A percentile compares a stretch with the other conserved stretches of the same genome.
Conservation (phyloP, 2,888 invertebrate genomes). For the Nemurella pictetii region DNA sequence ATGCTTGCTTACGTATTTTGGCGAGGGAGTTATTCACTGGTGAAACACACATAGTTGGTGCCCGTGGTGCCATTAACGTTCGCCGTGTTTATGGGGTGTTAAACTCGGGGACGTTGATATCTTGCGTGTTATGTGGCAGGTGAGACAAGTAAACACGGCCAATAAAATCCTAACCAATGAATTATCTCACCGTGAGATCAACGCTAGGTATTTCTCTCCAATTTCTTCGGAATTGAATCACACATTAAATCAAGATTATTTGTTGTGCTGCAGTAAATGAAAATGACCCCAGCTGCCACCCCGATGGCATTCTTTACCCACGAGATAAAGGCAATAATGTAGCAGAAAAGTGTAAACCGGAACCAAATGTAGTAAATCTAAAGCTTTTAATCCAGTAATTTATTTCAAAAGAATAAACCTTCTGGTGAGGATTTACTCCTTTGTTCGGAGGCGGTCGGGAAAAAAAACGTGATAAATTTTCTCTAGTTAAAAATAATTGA, state of each 20-base stretch:
- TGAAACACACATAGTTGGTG: neutral
- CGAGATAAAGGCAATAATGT: neutral
- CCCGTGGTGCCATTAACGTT: neutral
- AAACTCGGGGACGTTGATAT: neutral
- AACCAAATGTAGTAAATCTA: neutral
- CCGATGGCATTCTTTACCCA: neutral
- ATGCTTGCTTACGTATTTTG: neutral
- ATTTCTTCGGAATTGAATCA: neutral
- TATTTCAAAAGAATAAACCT: neutral
- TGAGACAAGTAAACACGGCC: neutral
- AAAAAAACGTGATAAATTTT: conserved; percentile 1
- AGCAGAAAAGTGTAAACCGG: neutral
- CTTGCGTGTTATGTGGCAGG: neutral
- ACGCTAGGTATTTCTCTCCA: neutral
- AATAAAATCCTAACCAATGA: neutral
- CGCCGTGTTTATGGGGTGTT: neutral
- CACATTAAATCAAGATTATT: neutral
- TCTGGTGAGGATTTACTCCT: neutral
- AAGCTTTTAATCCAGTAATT: neutral
- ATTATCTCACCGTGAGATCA: neutral
- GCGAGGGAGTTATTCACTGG: neutral
- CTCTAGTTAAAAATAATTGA: conserved; percentile 21
- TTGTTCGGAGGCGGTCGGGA: neutral
- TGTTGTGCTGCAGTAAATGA: neutral
- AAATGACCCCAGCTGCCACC: neutral